Evolutionary conservation across 1,140 invertebrate genomes (phyloP), one percentile per base, ranked within the genome.

Genomic region (Leptonema lineaticorne): DNA sequence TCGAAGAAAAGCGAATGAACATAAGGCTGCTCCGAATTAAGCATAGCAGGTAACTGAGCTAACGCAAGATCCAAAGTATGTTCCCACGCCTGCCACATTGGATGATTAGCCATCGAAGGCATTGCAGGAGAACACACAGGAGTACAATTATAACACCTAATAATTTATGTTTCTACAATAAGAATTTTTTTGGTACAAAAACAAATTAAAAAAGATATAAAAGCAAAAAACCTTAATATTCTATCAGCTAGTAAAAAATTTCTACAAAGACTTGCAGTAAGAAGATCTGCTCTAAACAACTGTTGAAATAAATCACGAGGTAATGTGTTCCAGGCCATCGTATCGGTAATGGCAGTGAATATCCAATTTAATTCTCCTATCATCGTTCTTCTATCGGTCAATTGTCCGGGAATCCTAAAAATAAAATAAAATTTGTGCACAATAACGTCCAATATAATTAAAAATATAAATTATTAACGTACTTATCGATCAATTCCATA

Each of bases 351-450:
- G 6, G 97, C 97, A 30, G 97, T 99, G 82, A 99, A 99, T 77
- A 99, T 98, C 97, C 97, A 99, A 84, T 99, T 99, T 45, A 99
- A 83, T 84, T 99, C 97, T 62, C 97, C 97, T 67, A 99, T 86
- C 92, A 99, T 96, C 26, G 97, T 98, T 74, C 95, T 87, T 30
- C 97, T 85, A 83, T 99, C 97, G 74, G 91, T 95, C 63, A 98
- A 85, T 77, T 93, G 90, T 6, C 97, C 97, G 30, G 97, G 97
- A 74, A 99, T 96, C 81, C 93, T 94, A 73, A 67, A n/a, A 77
- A 76, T 72, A 69, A 62, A 37, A 64, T 26, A 20, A 26, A 33
- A 69, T 58, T 41, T 57, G 16, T 29, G 11, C 3, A 5, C 20
- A 48, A 57, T 8, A 27, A 29, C 48, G 16, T 27, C 5, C 6